Conservation (phyloP, 1,140 invertebrate genomes). For the Ladona fulva region DNA sequence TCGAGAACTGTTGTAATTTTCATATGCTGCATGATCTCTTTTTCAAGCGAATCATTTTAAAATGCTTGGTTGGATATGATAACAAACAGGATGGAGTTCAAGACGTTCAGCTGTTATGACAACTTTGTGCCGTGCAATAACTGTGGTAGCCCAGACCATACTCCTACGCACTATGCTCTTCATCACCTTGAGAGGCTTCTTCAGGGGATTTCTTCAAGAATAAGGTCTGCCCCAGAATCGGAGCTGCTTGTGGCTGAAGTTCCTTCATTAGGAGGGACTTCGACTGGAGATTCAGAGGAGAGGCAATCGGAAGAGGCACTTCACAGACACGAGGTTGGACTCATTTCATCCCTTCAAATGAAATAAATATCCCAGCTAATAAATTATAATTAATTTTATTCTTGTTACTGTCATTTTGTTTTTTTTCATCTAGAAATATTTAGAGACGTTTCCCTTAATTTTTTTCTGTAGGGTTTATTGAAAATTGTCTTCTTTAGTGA, state of each 20-base stretch:
- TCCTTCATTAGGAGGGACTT: conserved; percentile 16
- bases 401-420: too few relatives aligned
- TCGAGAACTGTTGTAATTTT: too few relatives aligned
- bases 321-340: background rate
- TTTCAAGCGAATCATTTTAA: too few relatives aligned
- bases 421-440: too few relatives aligned
- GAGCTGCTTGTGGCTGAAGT: conserved; percentile 33
- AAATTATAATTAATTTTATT: too few relatives aligned
- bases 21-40: too few relatives aligned
- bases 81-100: conserved; percentile 58
- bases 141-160: conserved; percentile 62
- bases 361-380: too few relatives aligned
- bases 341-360: too few relatives aligned
- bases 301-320: background rate
- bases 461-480: too few relatives aligned
- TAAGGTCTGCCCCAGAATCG: conserved; percentile 43
- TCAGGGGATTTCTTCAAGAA: conserved; percentile 37
- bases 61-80: background rate
- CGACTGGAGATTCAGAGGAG: conserved; percentile 16
- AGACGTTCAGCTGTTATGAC: conserved; percentile 75
- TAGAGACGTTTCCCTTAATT: too few relatives aligned
- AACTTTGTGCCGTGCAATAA: conserved; percentile 74
- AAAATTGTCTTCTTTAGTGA: too few relatives aligned
- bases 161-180: conserved; percentile 54
- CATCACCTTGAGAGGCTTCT: conserved; percentile 55